These are phyloP conservation scores for Sericinus montela DNA, from an alignment of 2,888 invertebrate species.

Conservation along the genomic window DNA sequence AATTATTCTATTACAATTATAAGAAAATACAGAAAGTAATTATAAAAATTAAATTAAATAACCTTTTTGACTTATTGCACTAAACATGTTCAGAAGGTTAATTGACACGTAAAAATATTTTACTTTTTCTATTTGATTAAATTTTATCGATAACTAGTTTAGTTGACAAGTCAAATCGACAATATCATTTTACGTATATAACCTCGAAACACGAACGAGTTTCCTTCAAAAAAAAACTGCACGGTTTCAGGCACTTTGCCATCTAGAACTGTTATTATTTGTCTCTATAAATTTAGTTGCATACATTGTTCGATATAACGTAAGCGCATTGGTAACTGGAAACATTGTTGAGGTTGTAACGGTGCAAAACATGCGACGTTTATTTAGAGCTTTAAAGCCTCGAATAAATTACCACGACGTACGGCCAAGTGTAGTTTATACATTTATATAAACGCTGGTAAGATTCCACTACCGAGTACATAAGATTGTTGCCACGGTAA, in stretches of 20 bases:
- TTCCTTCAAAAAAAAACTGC: not conserved
- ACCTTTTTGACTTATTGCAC: too few species aligned
- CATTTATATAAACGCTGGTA: too few species aligned
- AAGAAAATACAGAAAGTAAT: too few species aligned
- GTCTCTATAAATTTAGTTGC: conserved; percentile 2
- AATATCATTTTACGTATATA: not conserved
- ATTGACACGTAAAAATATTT: too few species aligned
- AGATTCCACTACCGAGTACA: too few species aligned
- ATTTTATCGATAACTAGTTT: not conserved
- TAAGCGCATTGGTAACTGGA: conserved; percentile 1
- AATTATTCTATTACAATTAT: too few species aligned
- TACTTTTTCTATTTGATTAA: too few species aligned
- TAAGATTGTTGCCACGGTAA: too few species aligned
- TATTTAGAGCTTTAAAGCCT: not conserved
- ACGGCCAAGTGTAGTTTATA: too few species aligned
- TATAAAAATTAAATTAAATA: too few species aligned
- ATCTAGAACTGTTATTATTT: conserved; percentile 7
- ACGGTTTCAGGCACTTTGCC: conserved; percentile 4
- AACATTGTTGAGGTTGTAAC: conserved; percentile 12
- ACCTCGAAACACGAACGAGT: not conserved
- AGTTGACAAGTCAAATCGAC: not conserved
- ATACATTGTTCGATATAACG: conserved; percentile 6
- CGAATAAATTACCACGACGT: not conserved
- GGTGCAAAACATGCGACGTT: not conserved
- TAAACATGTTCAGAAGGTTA: too few species aligned